Evolutionary conservation across 1,140 invertebrate genomes (phyloP).

Genomic region (Drosophila dunni): DNA sequence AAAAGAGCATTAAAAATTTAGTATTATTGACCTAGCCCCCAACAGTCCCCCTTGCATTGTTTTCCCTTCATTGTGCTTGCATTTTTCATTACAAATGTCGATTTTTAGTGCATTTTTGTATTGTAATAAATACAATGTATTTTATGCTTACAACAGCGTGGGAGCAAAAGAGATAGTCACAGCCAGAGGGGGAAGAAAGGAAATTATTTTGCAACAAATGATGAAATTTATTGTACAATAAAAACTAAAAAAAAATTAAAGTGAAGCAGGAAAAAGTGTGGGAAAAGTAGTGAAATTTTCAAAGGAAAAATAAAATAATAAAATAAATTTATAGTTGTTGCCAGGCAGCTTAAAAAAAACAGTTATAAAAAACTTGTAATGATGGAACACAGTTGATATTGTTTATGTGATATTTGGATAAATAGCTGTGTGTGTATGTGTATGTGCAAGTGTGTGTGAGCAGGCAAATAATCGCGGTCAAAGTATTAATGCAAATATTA

Average conservation of each 20-base stretch:
- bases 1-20: background rate
- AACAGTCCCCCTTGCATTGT: background rate
- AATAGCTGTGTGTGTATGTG: constrained; percentile 1
- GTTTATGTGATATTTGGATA: constrained; percentile 7
- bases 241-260: background rate
- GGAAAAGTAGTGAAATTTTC: no score
- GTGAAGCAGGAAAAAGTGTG: background rate
- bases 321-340: background rate
- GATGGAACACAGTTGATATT: background rate
- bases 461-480: constrained; percentile 43
- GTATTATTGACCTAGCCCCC: background rate
- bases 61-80: background rate
- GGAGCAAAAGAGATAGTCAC: background rate
- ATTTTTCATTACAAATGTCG: constrained; percentile 11
- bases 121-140: constrained; percentile 1
- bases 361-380: background rate
- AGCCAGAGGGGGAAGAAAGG: background rate
- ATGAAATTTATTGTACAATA: background rate
- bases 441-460: constrained; percentile 14
- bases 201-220: background rate
- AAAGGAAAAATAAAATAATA: background rate
- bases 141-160: background rate
- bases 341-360: background rate
- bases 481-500: constrained; percentile 54
- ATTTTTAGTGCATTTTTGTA: constrained; percentile 9